These are phyloP conservation scores for Pseudotriccus pelzelni DNA, from an alignment of 2,797 vertebrate species.

Conservation along the genomic window DNA sequence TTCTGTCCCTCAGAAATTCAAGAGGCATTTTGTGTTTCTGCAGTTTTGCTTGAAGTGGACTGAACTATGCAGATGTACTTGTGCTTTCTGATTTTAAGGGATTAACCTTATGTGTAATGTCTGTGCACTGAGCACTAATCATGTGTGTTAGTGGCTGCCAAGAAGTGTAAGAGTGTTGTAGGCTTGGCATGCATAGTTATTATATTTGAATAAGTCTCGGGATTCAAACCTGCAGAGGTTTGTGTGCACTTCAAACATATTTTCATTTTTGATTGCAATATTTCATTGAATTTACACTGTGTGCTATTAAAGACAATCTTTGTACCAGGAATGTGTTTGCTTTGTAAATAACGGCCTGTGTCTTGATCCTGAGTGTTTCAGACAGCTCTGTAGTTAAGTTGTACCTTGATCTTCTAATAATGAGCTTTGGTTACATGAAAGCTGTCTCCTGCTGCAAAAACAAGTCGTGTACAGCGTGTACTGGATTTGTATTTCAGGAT, in stretches of 20 bases:
- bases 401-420: conserved; percentile 53
- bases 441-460: conserved; percentile 29
- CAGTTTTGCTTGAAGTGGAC: neutral
- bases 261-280: neutral
- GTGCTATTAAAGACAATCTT: neutral
- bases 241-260: neutral
- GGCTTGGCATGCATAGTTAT: neutral
- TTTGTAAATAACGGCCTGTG: conserved; percentile 1
- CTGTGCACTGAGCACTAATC: neutral
- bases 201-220: neutral
- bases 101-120: neutral
- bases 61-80: neutral
- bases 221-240: neutral
- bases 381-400: neutral
- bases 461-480: neutral
- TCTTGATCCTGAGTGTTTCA: neutral
- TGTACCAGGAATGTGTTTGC: neutral
- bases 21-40: neutral
- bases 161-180: neutral
- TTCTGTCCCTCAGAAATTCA: neutral
- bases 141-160: neutral
- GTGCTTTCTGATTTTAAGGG: neutral
- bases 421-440: conserved; percentile 38
- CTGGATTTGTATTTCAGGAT: conserved; percentile 16
- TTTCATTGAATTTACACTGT: neutral